A percentile compares a stretch with the other conserved stretches of the same genome.
Conservation (phyloP, 2,797 vertebrate species). For the Caiman crocodilus region DNA sequence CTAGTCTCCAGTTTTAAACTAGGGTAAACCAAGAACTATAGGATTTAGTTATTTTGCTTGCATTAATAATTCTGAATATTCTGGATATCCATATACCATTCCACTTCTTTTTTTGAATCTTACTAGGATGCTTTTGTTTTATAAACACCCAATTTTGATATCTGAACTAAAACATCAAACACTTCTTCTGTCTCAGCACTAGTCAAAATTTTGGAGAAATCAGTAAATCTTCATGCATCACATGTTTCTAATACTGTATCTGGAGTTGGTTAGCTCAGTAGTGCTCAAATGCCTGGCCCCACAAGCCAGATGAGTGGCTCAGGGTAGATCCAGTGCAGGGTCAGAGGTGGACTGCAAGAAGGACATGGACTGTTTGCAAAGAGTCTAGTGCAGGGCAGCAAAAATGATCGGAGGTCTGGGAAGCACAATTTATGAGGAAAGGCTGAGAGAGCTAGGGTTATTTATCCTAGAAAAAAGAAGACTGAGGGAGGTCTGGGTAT, state of each 20-base stretch:
- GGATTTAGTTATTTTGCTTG: neutral
- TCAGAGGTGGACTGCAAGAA: too few relatives aligned
- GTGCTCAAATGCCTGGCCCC: too few relatives aligned
- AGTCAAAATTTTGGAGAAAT: neutral
- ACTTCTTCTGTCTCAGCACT: neutral
- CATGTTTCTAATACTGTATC: neutral
- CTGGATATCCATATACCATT: neutral
- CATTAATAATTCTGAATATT: neutral
- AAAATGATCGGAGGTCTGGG: too few relatives aligned
- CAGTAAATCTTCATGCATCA: neutral
- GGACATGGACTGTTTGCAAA: too few relatives aligned
- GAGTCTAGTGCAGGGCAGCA: too few relatives aligned
- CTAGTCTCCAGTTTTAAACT: neutral
- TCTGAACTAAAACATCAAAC: neutral
- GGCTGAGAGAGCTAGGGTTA: too few relatives aligned
- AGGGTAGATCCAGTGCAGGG: too few relatives aligned
- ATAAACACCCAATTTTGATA: neutral
- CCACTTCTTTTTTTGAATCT: neutral
- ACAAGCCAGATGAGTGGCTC: too few relatives aligned
- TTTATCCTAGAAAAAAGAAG: too few relatives aligned
- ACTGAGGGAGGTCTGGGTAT: too few relatives aligned
- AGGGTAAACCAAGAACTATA: neutral
- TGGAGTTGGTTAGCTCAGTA: neutral
- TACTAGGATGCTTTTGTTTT: neutral
- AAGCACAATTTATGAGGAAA: too few relatives aligned